Percentiles rank a stretch among this genome's conserved stretches.
These are phyloP conservation scores for Poecilia wingei DNA, from an alignment of 2,797 vertebrate genomes.

Conservation along the genomic window DNA sequence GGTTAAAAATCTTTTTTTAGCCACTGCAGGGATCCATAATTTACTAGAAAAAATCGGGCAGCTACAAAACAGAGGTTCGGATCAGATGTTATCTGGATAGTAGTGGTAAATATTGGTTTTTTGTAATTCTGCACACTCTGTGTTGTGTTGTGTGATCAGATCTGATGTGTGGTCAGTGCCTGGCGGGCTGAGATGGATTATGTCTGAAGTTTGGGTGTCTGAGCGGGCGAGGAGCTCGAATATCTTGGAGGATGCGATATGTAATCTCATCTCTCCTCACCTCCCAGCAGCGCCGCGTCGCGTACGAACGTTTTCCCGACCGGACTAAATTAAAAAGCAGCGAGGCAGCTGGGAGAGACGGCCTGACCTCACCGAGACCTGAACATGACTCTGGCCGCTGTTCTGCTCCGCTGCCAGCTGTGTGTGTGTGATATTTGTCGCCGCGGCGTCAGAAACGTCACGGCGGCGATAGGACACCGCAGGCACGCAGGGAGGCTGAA, in stretches of 20 bases:
- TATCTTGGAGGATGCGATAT: slow-evolving; percentile 36
- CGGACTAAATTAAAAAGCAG: slow-evolving; percentile 2
- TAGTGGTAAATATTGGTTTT: background rate
- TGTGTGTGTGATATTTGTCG: slow-evolving; percentile 72
- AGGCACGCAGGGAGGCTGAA: slow-evolving; percentile 57
- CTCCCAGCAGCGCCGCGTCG: slow-evolving; percentile 4
- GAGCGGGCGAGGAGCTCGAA: slow-evolving; percentile 10
- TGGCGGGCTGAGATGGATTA: slow-evolving; percentile 22
- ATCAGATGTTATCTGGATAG: background rate
- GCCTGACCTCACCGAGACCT: slow-evolving; percentile 51
- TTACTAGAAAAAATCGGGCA: background rate
- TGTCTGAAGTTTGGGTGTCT: slow-evolving; percentile 15
- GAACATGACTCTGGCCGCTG: slow-evolving; percentile 59
- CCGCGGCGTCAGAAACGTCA: slow-evolving; percentile 69
- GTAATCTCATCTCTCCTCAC: slow-evolving; percentile 45
- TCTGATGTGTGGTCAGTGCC: slow-evolving; percentile 6
- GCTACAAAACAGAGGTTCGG: background rate
- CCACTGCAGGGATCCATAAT: background rate
- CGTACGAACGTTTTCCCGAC: slow-evolving; percentile 2
- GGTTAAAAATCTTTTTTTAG: background rate
- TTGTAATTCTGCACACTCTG: background rate
- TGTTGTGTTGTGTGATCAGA: background rate
- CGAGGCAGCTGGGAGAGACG: slow-evolving; percentile 6
- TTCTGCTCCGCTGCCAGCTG: slow-evolving; percentile 54
- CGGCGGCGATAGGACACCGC: slow-evolving; percentile 60